Evolutionary conservation across 2,113 vertebrate genomes (phyloP).

Genomic region (Megaptera novaeangliae): DNA sequence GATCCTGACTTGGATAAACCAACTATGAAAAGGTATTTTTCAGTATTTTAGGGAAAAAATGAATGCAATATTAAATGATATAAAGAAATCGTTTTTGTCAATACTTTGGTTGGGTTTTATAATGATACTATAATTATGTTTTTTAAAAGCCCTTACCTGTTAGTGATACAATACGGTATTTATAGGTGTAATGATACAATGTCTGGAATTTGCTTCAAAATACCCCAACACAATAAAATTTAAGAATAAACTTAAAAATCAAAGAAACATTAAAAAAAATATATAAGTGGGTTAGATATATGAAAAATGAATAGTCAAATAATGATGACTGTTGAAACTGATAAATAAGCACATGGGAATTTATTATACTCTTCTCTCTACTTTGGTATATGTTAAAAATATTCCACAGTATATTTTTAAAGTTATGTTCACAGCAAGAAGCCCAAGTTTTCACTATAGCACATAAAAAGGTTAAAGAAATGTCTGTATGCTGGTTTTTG

Average conservation of each 20-base stretch:
- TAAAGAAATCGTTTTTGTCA: background rate
- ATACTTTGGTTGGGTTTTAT: background rate
- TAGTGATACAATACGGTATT: background rate
- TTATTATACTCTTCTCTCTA: background rate
- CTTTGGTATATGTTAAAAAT: background rate
- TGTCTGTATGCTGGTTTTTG: background rate
- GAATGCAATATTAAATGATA: background rate
- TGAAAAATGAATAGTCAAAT: background rate
- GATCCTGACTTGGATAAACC: background rate
- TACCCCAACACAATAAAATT: background rate
- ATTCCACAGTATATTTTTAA: background rate
- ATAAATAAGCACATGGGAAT: background rate
- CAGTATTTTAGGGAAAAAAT: background rate
- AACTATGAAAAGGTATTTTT: slow-evolving; percentile 3
- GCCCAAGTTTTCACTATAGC: background rate
- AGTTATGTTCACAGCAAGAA: background rate
- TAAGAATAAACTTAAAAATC: slow-evolving; percentile 19
- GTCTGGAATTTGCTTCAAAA: background rate
- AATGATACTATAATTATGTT: background rate
- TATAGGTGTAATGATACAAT: background rate
- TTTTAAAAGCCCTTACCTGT: background rate
- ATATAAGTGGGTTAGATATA: background rate
- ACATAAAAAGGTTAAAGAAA: background rate
- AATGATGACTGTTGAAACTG: background rate
- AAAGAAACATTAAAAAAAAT: background rate